These are phyloP conservation scores for Amaurobius ferox DNA, from an alignment of 2,888 invertebrate species.

Conservation along the genomic window DNA sequence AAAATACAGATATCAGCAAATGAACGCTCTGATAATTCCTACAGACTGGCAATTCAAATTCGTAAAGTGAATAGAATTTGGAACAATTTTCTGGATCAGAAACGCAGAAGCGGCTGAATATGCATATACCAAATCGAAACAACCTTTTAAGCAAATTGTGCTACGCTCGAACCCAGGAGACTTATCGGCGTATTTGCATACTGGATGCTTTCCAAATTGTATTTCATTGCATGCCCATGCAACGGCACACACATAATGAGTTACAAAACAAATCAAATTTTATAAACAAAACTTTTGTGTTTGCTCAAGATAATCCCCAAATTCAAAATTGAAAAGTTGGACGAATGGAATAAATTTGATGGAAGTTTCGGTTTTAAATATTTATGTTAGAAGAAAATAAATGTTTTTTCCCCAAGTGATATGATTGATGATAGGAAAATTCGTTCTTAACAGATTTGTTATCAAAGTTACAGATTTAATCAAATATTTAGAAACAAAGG, in stretches of 20 bases:
- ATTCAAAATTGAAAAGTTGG: background rate
- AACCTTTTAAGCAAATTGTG: slow-evolving; percentile 32
- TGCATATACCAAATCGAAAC: slow-evolving; percentile 14
- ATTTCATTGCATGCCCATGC: background rate
- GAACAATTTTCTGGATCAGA: background rate
- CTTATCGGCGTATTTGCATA: background rate
- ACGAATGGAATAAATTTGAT: background rate
- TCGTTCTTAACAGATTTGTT: too few relatives aligned
- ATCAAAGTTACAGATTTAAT: too few relatives aligned
- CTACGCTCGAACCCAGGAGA: background rate
- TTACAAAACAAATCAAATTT: slow-evolving; percentile 17
- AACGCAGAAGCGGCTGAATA: slow-evolving; percentile 8
- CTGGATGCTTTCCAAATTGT: slow-evolving; percentile 24
- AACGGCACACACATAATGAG: slow-evolving; percentile 11
- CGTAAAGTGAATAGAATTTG: background rate
- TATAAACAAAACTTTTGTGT: slow-evolving; percentile 17
- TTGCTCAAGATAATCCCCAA: slow-evolving; percentile 5
- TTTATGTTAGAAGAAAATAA: background rate
- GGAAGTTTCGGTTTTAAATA: background rate
- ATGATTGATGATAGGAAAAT: background rate
- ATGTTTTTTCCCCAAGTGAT: too few relatives aligned
- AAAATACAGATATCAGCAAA: background rate
- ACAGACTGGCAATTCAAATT: background rate
- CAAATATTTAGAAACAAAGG: too few relatives aligned
- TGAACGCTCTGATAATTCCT: background rate